Evolutionary conservation across 2,888 invertebrate species (phyloP).

Genomic region (Dasypogon diadema): DNA sequence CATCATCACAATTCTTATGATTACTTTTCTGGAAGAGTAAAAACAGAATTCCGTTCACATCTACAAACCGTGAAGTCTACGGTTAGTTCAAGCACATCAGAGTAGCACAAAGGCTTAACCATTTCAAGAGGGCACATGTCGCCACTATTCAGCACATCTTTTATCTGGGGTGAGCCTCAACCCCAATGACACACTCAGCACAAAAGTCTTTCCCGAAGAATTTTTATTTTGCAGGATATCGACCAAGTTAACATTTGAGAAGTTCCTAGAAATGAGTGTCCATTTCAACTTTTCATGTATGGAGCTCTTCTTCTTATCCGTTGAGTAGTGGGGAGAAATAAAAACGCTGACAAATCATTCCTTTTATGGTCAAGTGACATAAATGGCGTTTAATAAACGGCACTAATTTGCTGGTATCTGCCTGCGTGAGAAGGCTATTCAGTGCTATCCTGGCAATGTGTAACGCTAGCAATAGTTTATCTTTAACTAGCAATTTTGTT

Average conservation of each 20-base stretch:
- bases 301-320: not conserved
- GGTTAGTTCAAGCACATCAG: not conserved
- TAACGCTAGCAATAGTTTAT: too few species aligned
- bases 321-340: constrained; percentile 43
- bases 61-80: not conserved
- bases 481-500: too few species aligned
- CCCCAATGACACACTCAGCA: constrained; percentile 12
- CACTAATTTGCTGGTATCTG: constrained; percentile 54
- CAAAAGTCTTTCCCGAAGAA: constrained; percentile 18
- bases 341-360: constrained; percentile 56
- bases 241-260: constrained; percentile 25
- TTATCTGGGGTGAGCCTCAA: constrained; percentile 4
- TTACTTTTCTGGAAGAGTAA: not conserved
- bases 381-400: constrained; percentile 56
- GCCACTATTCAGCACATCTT: constrained; percentile 15
- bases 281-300: constrained; percentile 8
- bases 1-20: not conserved
- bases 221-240: constrained; percentile 44
- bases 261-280: constrained; percentile 31
- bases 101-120: not conserved
- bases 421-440: constrained; percentile 26
- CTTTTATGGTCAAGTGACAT: constrained; percentile 56
- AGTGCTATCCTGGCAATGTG: not conserved
- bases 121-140: constrained; percentile 2
- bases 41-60: not conserved